These are phyloP conservation scores for Marisa cornuarietis DNA, from an alignment of 1,140 invertebrate genomes.

Conservation along the genomic window DNA sequence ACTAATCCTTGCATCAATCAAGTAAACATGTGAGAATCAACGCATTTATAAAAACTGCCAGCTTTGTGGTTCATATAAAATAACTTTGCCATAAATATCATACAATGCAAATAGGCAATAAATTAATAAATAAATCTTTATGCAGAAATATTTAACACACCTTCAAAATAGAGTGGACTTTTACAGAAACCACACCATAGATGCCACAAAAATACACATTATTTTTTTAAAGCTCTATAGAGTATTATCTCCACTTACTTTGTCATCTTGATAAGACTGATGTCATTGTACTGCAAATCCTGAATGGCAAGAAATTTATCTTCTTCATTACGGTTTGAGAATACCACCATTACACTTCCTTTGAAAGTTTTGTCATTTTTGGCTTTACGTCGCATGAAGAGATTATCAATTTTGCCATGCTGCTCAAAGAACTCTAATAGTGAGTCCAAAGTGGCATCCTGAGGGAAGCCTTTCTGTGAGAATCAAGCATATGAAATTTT, in stretches of 20 bases:
- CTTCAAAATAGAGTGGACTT: no score
- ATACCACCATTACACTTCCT: constrained; percentile 89
- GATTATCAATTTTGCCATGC: constrained; percentile 79
- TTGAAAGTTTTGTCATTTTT: constrained; percentile 66
- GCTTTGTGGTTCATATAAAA: no score
- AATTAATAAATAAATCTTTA: no score
- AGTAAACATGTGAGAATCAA: no score
- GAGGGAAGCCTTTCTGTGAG: constrained; percentile 83
- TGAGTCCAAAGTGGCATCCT: constrained; percentile 75
- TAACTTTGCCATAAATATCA: no score
- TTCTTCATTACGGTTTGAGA: constrained; percentile 78
- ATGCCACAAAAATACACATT: no score
- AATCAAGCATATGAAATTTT: constrained; percentile 7
- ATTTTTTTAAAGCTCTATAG: constrained; percentile 14
- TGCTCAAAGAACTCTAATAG: constrained; percentile 79
- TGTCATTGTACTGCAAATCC: constrained; percentile 77
- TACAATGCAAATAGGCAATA: no score
- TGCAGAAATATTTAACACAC: no score
- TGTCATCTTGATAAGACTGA: constrained; percentile 76
- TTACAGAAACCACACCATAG: no score
- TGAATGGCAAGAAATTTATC: constrained; percentile 75
- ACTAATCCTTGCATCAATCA: no score
- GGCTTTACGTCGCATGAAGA: constrained; percentile 71
- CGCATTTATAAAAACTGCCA: no score
- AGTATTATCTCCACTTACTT: constrained; percentile 69